Conservation (phyloP, 1,140 invertebrate species). For the Drosophila bocki region DNA sequence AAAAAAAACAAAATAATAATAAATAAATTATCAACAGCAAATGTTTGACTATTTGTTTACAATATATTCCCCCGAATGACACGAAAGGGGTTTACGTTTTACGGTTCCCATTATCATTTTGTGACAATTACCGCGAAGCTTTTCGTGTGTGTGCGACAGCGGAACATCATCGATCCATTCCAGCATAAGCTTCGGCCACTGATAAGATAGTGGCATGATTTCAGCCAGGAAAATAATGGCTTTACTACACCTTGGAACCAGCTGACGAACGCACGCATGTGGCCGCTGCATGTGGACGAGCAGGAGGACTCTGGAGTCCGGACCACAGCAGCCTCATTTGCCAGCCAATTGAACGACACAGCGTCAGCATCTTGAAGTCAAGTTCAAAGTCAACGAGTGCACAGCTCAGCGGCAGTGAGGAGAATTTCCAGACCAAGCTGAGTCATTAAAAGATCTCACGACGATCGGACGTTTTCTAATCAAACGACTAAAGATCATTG, state of each 20-base stretch:
- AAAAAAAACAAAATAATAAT: background rate
- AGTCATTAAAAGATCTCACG: constrained; percentile 38
- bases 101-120: constrained; percentile 24
- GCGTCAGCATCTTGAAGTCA: constrained; percentile 11
- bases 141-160: constrained; percentile 4
- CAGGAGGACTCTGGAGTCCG: background rate
- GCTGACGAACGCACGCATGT: constrained; percentile 13
- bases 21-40: constrained; percentile 7
- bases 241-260: constrained; percentile 27
- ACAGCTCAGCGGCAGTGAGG: constrained; percentile 8
- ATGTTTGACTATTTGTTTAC: constrained; percentile 30
- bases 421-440: constrained; percentile 20
- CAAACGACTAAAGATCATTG: constrained; percentile 43
- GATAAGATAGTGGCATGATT: constrained; percentile 76
- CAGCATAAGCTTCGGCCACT: constrained; percentile 37
- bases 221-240: constrained; percentile 8
- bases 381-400: constrained; percentile 66
- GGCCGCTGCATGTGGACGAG: constrained; percentile 12
- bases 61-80: background rate
- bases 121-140: constrained; percentile 34
- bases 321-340: constrained; percentile 16
- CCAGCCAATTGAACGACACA: constrained; percentile 25
- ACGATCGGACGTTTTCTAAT: constrained; percentile 51
- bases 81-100: constrained; percentile 13
- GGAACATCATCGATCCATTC: constrained; percentile 32